Percentiles rank a stretch among this genome's conserved stretches.
These are phyloP conservation scores for Montifringilla adamsi DNA, from an alignment of 2,113 vertebrate genomes.

Conservation along the genomic window DNA sequence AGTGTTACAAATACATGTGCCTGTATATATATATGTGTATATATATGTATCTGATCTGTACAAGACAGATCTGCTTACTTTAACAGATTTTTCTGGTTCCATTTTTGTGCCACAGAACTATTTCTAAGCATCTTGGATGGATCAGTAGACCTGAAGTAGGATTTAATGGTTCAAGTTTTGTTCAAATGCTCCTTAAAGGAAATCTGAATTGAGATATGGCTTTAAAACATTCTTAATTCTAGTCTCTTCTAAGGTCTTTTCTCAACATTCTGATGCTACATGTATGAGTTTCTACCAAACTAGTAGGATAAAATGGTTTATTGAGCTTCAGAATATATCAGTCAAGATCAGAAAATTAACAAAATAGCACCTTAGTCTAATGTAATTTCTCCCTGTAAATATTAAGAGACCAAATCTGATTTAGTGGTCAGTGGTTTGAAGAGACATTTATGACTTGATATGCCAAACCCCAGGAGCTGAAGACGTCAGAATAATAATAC, in stretches of 20 bases:
- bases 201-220: neutral
- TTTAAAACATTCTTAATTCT: neutral
- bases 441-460: neutral
- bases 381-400: neutral
- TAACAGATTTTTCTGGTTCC: neutral
- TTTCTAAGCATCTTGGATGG: neutral
- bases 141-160: neutral
- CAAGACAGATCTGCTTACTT: neutral
- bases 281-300: neutral
- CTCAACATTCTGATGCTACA: neutral
- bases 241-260: neutral
- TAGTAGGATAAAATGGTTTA: neutral
- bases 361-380: neutral
- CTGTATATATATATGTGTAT: rapidly evolving
- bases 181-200: neutral
- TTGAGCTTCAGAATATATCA: neutral
- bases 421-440: neutral
- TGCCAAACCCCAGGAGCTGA: neutral
- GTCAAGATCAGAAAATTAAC: neutral
- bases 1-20: neutral
- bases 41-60: rapidly evolving
- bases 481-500: neutral
- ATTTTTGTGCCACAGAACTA: neutral
- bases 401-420: neutral
- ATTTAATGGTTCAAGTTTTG: neutral